A percentile compares a stretch with the other conserved stretches of the same genome.
These are phyloP conservation scores for Threskiornis aethiopicus DNA, from an alignment of 2,797 vertebrate species.

Conservation along the genomic window DNA sequence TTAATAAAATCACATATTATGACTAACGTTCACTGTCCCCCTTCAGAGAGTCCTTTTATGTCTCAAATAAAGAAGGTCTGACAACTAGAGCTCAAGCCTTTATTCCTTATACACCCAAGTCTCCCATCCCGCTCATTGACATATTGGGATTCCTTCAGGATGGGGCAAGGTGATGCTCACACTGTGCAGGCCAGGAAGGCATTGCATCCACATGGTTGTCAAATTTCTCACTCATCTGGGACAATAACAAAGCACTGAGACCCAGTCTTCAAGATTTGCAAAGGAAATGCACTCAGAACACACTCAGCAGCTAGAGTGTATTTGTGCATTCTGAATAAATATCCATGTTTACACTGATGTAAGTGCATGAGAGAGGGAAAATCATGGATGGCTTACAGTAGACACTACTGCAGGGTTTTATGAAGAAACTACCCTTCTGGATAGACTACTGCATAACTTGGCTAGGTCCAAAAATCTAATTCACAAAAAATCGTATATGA, in stretches of 20 bases:
- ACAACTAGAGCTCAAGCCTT: background rate
- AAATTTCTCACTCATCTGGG: background rate
- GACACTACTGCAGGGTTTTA: background rate
- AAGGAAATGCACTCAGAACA: background rate
- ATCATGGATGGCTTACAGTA: background rate
- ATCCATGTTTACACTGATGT: background rate
- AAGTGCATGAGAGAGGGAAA: background rate
- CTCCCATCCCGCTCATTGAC: background rate
- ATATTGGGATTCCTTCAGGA: background rate
- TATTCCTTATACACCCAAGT: background rate
- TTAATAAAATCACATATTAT: conserved; percentile 58
- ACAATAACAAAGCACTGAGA: background rate
- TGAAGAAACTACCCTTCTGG: background rate
- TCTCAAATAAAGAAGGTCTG: conserved; percentile 33
- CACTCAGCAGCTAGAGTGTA: background rate
- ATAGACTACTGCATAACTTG: background rate
- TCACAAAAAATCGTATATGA: background rate
- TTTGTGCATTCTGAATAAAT: background rate
- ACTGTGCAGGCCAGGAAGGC: background rate
- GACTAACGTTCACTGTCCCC: conserved; percentile 18
- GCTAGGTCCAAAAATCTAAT: background rate
- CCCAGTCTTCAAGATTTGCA: background rate
- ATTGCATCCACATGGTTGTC: background rate
- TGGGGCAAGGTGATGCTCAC: background rate
- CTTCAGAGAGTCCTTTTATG: conserved; percentile 30